Conservation (phyloP, 2,797 vertebrate species). For the Cossypha dichroa region DNA sequence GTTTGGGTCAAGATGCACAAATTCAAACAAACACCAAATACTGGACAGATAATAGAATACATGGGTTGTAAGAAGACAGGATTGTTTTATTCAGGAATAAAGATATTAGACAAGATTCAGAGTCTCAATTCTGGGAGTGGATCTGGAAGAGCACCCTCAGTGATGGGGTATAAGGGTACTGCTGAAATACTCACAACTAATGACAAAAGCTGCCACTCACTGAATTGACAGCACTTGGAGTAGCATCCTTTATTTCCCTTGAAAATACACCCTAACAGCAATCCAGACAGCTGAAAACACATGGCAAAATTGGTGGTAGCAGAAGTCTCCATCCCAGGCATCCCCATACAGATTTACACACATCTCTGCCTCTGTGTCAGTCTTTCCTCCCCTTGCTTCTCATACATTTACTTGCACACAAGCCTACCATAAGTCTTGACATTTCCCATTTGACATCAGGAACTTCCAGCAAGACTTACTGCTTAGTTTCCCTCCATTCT, state of each 20-base stretch:
- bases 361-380: rapidly evolving
- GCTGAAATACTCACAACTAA: not conserved
- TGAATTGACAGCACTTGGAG: not conserved
- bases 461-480: not conserved
- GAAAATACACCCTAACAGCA: not conserved
- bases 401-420: not conserved
- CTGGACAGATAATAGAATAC: not conserved
- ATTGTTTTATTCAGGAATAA: not conserved
- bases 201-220: not conserved
- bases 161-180: not conserved
- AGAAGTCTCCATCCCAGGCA: not conserved
- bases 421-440: not conserved
- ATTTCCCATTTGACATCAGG: not conserved
- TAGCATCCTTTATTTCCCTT: not conserved
- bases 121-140: not conserved
- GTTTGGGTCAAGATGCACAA: not conserved
- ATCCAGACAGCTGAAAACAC: not conserved
- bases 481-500: not conserved
- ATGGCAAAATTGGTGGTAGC: not conserved
- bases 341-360: not conserved
- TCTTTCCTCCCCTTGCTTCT: not conserved
- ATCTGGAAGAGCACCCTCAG: not conserved
- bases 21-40: not conserved
- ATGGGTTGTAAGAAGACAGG: not conserved
- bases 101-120: not conserved